Evolutionary conservation across 2,113 vertebrate species (phyloP), one percentile per base, ranked within the genome.

Genomic region (Corythornis vintsioides): DNA sequence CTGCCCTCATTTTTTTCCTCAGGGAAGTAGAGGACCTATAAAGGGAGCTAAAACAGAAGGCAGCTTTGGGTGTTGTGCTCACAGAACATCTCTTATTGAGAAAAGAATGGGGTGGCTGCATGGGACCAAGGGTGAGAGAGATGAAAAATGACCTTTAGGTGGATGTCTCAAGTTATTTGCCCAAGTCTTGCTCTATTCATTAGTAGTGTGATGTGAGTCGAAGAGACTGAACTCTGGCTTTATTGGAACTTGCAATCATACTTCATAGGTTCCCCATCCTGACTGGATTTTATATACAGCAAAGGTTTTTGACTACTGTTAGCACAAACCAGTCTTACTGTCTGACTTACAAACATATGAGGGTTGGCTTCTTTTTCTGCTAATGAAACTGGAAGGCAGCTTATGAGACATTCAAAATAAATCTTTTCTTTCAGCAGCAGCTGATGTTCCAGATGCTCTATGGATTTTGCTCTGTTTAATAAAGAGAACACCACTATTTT

Each of bases 381-480:
- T 61, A 21, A 26, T 85, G 67, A 42, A 88, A 22, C 81, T 11
- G 6, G 29, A 82, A 88, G 92, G 64, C 75, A 52, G 60, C 53
- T 96, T 90, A 61, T 86, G 82, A 93, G 56, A 81, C 59, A 47
- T 96, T 95, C 55, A 82, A 88, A 96, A 92, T 78, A 91, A 90
- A 66, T 75, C 79, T 91, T 91, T 95, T 75, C 79, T 90, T 95
- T 76, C 74, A 92, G 90, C 84, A 95, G 89, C 63, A 81, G 56
- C 89, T 95, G 94, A 96, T 96, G 86, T 94, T 95, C 81, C 88
- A 95, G 96, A 93, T 94, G 93, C 83, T 81, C 66, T 88, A 48
- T 43, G 81, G 91, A 80, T 95, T 92, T 95, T 92, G 45, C 77
- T 65, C 57, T 93, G 91, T 82, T 94, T 96, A 94, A 55, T 96